Percentiles rank a stretch among this genome's conserved stretches.
These are phyloP conservation scores for Cyclophora albipunctata DNA, from an alignment of 2,888 invertebrate species.

Conservation along the genomic window DNA sequence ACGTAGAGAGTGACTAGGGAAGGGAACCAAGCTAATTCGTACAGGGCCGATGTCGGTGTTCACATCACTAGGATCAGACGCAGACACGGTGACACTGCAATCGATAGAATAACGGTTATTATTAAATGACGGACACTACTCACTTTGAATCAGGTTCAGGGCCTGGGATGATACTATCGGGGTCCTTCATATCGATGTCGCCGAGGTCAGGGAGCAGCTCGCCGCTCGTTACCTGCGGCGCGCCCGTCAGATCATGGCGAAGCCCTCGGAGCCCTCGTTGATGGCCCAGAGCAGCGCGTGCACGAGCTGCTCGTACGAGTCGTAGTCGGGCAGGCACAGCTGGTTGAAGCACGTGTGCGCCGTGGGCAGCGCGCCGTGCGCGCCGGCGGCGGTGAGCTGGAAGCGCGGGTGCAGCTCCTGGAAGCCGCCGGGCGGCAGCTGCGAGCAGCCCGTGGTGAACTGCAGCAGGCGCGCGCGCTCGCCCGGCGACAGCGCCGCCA, in stretches of 20 bases:
- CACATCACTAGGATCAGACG: no score
- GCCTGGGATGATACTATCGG: no score
- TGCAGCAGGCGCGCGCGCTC: constrained; percentile 95
- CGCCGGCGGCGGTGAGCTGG: constrained; percentile 92
- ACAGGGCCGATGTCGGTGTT: no score
- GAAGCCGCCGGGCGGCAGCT: constrained; percentile 90
- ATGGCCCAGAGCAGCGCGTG: constrained; percentile 92
- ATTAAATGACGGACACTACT: no score
- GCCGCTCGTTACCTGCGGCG: no score
- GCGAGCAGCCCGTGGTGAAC: constrained; percentile 94
- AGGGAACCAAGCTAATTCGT: background rate
- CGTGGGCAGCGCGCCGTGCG: constrained; percentile 92
- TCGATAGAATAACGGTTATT: no score
- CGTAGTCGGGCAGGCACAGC: constrained; percentile 95
- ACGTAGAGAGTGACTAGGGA: constrained; percentile 9
- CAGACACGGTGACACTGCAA: no score
- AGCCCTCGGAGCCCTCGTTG: constrained; percentile 96
- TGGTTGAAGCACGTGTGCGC: constrained; percentile 98
- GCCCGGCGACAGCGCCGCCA: constrained; percentile 89
- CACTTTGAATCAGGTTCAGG: no score
- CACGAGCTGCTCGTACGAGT: constrained; percentile 94
- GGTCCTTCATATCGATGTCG: no score
- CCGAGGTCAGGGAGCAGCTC: no score
- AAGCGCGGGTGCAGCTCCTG: constrained; percentile 91
- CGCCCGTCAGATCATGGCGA: constrained; percentile 60